phyloP scores from a whole-genome alignment of 2,797 vertebrate genomes.

The Ptychadena robeensis region DNA sequence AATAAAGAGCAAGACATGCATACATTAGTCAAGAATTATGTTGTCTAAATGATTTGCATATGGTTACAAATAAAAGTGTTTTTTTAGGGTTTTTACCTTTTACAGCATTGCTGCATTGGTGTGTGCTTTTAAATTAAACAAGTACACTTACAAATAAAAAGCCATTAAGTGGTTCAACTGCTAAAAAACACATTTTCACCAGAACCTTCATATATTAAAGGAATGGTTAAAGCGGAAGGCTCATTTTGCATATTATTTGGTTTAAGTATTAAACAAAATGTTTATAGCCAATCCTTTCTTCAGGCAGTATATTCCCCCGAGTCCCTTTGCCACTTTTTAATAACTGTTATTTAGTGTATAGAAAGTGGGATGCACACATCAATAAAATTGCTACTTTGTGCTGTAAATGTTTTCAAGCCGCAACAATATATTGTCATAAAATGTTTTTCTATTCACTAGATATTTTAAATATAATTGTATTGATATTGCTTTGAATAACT shows the following conservation, averaged over 20 bases:
- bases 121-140: no score
- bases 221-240: not conserved
- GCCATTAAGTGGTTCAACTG: not conserved
- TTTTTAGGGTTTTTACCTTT: not conserved
- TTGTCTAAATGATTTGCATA: not conserved
- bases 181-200: not conserved
- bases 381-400: slow-evolving; percentile 4
- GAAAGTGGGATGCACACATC: not conserved
- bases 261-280: slow-evolving; percentile 5
- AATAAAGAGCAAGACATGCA: slow-evolving; percentile 45
- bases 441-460: not conserved
- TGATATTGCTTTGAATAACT: not conserved
- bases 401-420: slow-evolving; percentile 1
- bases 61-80: not conserved
- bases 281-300: slow-evolving; percentile 6
- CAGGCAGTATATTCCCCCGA: slow-evolving; percentile 1
- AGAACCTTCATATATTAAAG: not conserved
- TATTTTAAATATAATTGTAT: not conserved
- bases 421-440: not conserved
- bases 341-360: slow-evolving; percentile 19
- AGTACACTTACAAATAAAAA: not conserved
- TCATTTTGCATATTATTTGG: not conserved
- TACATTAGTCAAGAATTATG: slow-evolving; percentile 36
- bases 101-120: not conserved
- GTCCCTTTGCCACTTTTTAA: not conserved